Evolutionary conservation across 30 jellyfish, hydroid and myxozoan species (phyloP).

Genomic region (Aurelia aurita): DNA sequence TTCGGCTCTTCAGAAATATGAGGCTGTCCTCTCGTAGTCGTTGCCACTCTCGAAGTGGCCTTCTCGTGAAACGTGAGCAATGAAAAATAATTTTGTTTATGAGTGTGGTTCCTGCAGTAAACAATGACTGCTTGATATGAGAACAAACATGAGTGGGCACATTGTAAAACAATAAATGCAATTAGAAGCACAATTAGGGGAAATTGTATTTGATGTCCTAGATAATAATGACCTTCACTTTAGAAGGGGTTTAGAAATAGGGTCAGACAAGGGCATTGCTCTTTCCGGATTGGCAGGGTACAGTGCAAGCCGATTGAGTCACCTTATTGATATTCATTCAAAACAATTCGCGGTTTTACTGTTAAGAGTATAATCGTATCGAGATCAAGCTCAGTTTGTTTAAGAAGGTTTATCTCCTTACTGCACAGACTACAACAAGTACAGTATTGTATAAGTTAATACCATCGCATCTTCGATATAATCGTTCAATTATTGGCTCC

Average conservation of each 20-base stretch:
- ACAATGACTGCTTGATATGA: conserved; percentile 12
- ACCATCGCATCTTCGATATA: no score
- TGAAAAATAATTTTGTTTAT: conserved; percentile 12
- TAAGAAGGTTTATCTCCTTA: no score
- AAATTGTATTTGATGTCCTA: no score
- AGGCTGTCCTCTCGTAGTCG: no score
- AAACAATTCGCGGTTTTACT: conserved; percentile 3
- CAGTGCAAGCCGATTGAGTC: not conserved
- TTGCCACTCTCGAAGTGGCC: no score
- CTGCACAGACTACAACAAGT: no score
- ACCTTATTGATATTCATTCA: not conserved
- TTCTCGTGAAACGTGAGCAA: no score
- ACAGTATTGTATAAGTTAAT: no score
- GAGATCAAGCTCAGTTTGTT: no score
- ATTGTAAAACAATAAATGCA: conserved; percentile 37
- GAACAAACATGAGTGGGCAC: conserved; percentile 48
- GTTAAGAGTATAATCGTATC: not conserved
- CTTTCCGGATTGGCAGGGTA: conserved; percentile 18
- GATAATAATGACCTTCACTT: no score
- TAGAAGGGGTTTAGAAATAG: not conserved
- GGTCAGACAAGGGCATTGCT: conserved; percentile 5
- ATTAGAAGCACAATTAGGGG: not conserved
- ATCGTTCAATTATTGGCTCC: no score
- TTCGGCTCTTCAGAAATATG: no score
- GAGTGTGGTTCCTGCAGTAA: conserved; percentile 38